phyloP scores from a whole-genome alignment of 2,113 vertebrate species.

The Cochlearius cochlearius region DNA sequence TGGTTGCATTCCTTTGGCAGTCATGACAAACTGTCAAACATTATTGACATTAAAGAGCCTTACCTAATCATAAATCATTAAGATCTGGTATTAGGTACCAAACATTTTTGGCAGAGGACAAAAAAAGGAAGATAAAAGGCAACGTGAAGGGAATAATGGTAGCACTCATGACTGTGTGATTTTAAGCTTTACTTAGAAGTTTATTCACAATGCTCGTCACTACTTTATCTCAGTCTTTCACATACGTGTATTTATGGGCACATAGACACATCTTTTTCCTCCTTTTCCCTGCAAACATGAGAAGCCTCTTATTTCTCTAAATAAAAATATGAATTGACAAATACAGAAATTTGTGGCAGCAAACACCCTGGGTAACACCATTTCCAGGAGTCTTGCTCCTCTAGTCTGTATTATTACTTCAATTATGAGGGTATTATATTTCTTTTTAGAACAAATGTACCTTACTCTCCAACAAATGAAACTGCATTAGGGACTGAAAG shows the following conservation, averaged over 20 bases:
- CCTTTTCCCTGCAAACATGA: neutral
- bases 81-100: neutral
- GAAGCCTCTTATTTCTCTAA: neutral
- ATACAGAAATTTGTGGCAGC: neutral
- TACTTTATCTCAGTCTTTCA: neutral
- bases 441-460: neutral
- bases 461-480: neutral
- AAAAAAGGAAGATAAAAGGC: neutral
- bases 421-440: neutral
- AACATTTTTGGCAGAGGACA: neutral
- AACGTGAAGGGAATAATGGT: neutral
- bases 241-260: neutral
- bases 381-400: neutral
- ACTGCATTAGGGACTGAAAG: neutral
- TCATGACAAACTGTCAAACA: neutral
- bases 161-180: neutral
- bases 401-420: neutral
- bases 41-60: neutral
- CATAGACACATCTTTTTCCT: neutral
- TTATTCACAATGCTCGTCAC: neutral
- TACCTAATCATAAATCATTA: neutral
- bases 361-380: neutral
- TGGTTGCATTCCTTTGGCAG: neutral
- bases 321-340: neutral
- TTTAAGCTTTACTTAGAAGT: neutral